Evolutionary conservation across 1,140 invertebrate species (phyloP).

Genomic region (Tenebrio molitor): DNA sequence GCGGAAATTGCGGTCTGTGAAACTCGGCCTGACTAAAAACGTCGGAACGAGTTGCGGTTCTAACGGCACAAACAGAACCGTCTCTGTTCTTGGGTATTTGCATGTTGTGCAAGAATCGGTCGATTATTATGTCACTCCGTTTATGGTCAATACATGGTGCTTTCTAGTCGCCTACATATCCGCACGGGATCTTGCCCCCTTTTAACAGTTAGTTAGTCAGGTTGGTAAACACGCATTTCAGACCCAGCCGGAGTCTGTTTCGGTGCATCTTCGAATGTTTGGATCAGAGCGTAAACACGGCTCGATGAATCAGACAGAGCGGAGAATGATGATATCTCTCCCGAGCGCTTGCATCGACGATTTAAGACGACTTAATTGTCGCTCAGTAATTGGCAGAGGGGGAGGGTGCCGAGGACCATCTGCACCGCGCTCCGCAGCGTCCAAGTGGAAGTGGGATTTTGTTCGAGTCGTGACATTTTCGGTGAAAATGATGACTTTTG

Average conservation of each 20-base stretch:
- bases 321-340: not conserved
- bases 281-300: not conserved
- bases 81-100: slow-evolving; percentile 32
- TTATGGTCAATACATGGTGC: slow-evolving; percentile 48
- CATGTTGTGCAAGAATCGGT: slow-evolving; percentile 47
- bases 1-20: not conserved
- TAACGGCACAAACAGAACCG: slow-evolving; percentile 21
- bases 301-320: not conserved
- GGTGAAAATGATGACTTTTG: slow-evolving; percentile 22
- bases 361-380: slow-evolving; percentile 28
- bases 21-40: not conserved
- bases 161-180: slow-evolving; percentile 50
- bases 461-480: slow-evolving; percentile 19
- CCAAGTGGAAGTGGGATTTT: slow-evolving; percentile 4
- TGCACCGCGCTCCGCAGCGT: not conserved
- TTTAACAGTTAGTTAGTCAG: slow-evolving; percentile 28
- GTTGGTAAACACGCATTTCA: not conserved
- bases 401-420: not conserved
- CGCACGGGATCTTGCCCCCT: slow-evolving; percentile 18
- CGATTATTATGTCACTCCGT: slow-evolving; percentile 47
- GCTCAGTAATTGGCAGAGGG: slow-evolving; percentile 4
- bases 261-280: not conserved
- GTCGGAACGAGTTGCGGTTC: too few relatives aligned
- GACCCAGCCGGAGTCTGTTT: not conserved
- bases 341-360: slow-evolving; percentile 15